These are phyloP conservation scores for Sebastes steindachneri DNA, from an alignment of 2,797 vertebrate species.

Conservation along the genomic window DNA sequence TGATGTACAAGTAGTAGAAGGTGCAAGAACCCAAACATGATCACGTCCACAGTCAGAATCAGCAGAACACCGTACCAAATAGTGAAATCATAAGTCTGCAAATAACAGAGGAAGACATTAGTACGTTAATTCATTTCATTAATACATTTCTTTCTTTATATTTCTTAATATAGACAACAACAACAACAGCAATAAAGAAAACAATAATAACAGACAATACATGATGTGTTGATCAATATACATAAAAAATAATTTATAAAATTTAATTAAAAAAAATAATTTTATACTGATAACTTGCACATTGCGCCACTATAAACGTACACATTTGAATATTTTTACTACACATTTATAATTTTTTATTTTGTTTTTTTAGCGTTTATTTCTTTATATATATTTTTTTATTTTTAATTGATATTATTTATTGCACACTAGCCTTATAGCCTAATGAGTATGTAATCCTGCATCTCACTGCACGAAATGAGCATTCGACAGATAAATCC, in stretches of 20 bases:
- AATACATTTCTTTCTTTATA: not conserved
- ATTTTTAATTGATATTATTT: not conserved
- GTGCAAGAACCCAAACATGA: constrained; percentile 88
- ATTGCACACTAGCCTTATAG: not conserved
- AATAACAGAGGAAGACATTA: not conserved
- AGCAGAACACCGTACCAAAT: constrained; percentile 85
- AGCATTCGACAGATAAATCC: not conserved
- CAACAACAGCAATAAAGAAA: no score
- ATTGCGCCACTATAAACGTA: no score
- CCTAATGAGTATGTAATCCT: not conserved
- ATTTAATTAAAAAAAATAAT: no score
- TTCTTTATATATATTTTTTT: no score
- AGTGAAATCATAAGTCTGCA: constrained; percentile 88
- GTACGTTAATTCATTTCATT: not conserved
- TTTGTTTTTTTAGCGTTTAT: no score
- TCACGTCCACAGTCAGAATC: constrained; percentile 83
- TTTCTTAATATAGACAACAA: no score
- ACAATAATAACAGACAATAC: no score
- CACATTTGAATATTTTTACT: no score
- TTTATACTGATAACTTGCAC: no score
- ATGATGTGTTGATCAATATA: no score
- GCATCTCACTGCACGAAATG: not conserved
- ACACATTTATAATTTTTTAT: no score
- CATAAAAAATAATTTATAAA: no score
- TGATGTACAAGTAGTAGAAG: constrained; percentile 86